Evolutionary conservation across 1,140 invertebrate species (phyloP).

Genomic region (Drosophila burlai): DNA sequence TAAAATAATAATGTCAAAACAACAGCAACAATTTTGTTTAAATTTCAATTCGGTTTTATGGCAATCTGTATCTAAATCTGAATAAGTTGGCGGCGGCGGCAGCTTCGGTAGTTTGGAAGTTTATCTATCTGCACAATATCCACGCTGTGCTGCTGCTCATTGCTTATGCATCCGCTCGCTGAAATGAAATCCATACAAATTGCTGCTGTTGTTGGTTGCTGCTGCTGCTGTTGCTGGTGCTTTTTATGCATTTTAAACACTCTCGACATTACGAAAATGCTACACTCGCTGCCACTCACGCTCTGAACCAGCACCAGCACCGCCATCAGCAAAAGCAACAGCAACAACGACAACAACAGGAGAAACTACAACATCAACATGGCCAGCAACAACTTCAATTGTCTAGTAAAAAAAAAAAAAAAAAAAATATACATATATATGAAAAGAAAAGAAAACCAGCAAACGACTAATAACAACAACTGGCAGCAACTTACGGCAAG

Average conservation of each 20-base stretch:
- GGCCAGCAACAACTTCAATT: slow-evolving; percentile 11
- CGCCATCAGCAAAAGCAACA: not conserved
- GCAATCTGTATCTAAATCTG: slow-evolving; percentile 10
- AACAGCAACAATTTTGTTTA: not conserved
- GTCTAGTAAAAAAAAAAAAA: slow-evolving; percentile 9
- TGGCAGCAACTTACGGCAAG: slow-evolving; percentile 9
- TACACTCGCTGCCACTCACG: slow-evolving; percentile 28
- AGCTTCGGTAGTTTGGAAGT: slow-evolving; percentile 27
- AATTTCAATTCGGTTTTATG: slow-evolving; percentile 13
- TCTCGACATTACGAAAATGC: slow-evolving; percentile 32
- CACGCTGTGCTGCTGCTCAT: slow-evolving; percentile 26
- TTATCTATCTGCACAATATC: slow-evolving; percentile 42
- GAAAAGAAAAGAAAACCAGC: slow-evolving; percentile 8
- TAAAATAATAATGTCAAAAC: not conserved
- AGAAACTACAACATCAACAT: slow-evolving; percentile 25
- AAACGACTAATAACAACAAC: slow-evolving; percentile 7
- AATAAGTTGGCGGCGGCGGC: not conserved
- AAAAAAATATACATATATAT: no score
- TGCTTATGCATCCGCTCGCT: slow-evolving; percentile 48
- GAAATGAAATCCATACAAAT: slow-evolving; percentile 50
- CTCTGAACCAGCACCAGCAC: slow-evolving; percentile 7
- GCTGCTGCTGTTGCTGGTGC: not conserved
- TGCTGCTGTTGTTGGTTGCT: slow-evolving; percentile 22
- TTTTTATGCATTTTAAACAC: slow-evolving; percentile 48
- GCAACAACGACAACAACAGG: slow-evolving; percentile 8